Evolutionary conservation across 2,888 invertebrate genomes (phyloP).

Genomic region (Nemurella pictetii): DNA sequence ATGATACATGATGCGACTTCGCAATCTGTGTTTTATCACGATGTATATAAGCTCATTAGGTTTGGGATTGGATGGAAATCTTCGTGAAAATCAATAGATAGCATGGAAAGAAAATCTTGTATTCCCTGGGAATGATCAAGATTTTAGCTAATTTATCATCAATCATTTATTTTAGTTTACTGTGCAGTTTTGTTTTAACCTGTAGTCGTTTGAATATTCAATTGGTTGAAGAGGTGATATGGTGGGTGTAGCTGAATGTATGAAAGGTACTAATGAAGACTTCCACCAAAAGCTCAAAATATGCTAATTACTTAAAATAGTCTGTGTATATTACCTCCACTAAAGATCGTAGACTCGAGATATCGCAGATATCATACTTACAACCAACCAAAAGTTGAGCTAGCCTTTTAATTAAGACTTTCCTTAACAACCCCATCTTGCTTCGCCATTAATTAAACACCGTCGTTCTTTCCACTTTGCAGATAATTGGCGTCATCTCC

Average conservation of each 20-base stretch:
- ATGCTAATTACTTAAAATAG: neutral
- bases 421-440: neutral
- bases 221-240: neutral
- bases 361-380: neutral
- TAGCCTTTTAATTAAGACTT: neutral
- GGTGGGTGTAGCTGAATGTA: neutral
- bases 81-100: neutral
- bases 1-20: neutral
- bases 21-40: neutral
- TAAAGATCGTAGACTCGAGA: neutral
- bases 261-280: neutral
- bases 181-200: neutral
- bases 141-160: too few relatives aligned
- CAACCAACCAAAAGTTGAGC: neutral
- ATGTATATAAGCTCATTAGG: neutral
- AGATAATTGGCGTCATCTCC: slow-evolving; percentile 97
- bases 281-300: neutral
- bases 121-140: too few relatives aligned
- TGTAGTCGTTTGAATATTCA: too few relatives aligned
- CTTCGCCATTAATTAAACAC: neutral
- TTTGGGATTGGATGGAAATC: neutral
- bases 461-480: slow-evolving; percentile 54
- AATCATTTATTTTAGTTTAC: too few relatives aligned
- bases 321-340: neutral
- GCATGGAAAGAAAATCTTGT: neutral